Conservation (phyloP, 2,888 invertebrate species). For the Athalia cordata region DNA sequence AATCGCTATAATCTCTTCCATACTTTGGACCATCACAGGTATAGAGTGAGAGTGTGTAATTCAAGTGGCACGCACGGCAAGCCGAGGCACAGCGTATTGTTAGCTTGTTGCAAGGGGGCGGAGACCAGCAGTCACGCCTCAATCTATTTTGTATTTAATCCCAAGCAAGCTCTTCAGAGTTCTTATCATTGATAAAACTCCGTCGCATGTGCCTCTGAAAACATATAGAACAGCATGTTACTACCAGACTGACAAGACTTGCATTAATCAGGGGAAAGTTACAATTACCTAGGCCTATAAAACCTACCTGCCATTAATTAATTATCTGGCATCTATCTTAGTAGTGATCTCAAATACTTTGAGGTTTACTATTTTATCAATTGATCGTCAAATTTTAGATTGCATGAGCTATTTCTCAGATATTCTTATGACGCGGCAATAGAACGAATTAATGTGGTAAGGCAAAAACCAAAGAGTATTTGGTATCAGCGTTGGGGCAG, state of each 20-base stretch:
- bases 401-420: background rate
- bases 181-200: conserved; percentile 72
- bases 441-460: background rate
- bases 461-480: conserved; percentile 52
- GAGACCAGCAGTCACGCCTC: conserved; percentile 70
- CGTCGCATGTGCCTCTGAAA: conserved; percentile 73
- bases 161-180: conserved; percentile 70
- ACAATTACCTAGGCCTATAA: background rate
- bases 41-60: conserved; percentile 72
- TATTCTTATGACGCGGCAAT: background rate
- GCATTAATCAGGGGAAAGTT: conserved; percentile 48
- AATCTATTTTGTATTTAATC: conserved; percentile 66
- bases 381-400: background rate
- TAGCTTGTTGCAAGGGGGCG: conserved; percentile 69
- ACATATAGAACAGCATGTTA: conserved; percentile 73
- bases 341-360: conserved; percentile 3
- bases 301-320: background rate
- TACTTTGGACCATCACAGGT: conserved; percentile 73
- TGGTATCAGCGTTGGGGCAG: conserved; percentile 57
- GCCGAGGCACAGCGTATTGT: conserved; percentile 71
- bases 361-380: background rate
- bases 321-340: too few relatives aligned
- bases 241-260: conserved; percentile 72
- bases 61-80: conserved; percentile 68
- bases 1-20: conserved; percentile 63